Evolutionary conservation across 2,888 invertebrate species (phyloP).

Genomic region (Agonopterix arenella): DNA sequence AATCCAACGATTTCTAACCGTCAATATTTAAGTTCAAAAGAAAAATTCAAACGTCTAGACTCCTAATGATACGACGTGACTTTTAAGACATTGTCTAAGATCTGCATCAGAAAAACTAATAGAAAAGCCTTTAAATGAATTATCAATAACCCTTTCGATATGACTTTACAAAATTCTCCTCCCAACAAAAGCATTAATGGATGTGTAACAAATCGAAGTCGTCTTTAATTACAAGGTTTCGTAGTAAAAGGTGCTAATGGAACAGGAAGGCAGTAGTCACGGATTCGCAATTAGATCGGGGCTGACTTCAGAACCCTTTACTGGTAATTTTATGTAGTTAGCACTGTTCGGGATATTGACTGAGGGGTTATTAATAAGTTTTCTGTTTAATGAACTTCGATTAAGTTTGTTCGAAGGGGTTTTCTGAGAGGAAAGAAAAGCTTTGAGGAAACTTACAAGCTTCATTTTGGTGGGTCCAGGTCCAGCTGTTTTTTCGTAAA

Average conservation of each 20-base stretch:
- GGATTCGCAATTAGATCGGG: conserved; percentile 64
- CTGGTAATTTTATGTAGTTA: conserved; percentile 64
- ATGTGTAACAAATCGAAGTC: conserved; percentile 5
- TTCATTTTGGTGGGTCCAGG: too few species aligned
- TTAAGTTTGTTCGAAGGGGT: not conserved
- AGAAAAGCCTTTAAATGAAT: too few species aligned
- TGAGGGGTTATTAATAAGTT: conserved; percentile 4
- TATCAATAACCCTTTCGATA: too few species aligned
- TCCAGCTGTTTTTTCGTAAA: too few species aligned
- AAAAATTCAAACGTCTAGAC: conserved; percentile 36
- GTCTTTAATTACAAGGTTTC: conserved; percentile 14
- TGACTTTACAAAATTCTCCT: too few species aligned
- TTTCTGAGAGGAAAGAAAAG: not conserved
- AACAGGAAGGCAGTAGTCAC: conserved; percentile 57
- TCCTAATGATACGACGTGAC: conserved; percentile 40
- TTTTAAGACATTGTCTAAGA: conserved; percentile 16
- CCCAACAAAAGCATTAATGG: conserved; percentile 18
- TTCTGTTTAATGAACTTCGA: too few species aligned
- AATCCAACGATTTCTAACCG: too few species aligned
- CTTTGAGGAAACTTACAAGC: too few species aligned
- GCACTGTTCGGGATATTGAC: conserved; percentile 41
- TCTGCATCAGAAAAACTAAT: not conserved
- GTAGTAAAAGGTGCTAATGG: conserved; percentile 49
- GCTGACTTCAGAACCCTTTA: conserved; percentile 44
- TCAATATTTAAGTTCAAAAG: not conserved